Base-by-base conservation (phyloP, 2,113 vertebrate genomes). In the Podarcis raffonei region DNA sequence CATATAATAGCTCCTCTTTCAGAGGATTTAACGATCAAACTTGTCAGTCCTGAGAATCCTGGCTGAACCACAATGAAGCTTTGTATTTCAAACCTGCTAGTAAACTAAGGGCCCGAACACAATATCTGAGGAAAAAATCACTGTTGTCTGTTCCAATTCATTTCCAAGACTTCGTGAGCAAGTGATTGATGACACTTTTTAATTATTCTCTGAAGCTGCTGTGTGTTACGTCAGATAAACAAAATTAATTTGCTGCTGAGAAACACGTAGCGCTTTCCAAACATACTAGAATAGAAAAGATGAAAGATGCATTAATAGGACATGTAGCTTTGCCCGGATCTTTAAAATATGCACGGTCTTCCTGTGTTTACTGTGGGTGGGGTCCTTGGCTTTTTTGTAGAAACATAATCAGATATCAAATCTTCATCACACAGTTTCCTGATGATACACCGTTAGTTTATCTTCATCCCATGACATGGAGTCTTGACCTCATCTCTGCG, bases 81-180 rank as follows among this genome's bases (percentile, higher is more conserved):
- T 76, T 88, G 42, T 32, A 78, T 6, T 76, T 87, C 57, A 0
- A 1, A 75, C 74, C 71, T 93, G 80, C 87, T 32, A 37, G 84
- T 81, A 78, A 90, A 89, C 37, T 78, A 23, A 69, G 87, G 53
- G 6, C 37, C 83, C 85, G 65, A 86, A 83, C 87, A 89, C 0
- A 0, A 48, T 85, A 89, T 90, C 93, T 91, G 90, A 93, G 92
- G 42, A 2, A 66, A 94, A 89, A 93, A 74, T 93, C 69, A 53
- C 30, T 90, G 81, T 66, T 79, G 62, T 59, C 66, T 89, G 86
- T 85, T 87, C 65, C 27, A 53, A 85, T 91, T 85, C 53, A 83
- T 83, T 92, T 5, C 81, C 80, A 37, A 91, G 86, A 68, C 71
- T 72, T 11, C 89, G 16, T 74, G 11, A 83, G 48, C 15, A 88